A percentile compares a stretch with the other conserved stretches of the same genome.
Evolutionary conservation across 2,797 vertebrate genomes (phyloP).

Genomic region (Xenopus petersii): DNA sequence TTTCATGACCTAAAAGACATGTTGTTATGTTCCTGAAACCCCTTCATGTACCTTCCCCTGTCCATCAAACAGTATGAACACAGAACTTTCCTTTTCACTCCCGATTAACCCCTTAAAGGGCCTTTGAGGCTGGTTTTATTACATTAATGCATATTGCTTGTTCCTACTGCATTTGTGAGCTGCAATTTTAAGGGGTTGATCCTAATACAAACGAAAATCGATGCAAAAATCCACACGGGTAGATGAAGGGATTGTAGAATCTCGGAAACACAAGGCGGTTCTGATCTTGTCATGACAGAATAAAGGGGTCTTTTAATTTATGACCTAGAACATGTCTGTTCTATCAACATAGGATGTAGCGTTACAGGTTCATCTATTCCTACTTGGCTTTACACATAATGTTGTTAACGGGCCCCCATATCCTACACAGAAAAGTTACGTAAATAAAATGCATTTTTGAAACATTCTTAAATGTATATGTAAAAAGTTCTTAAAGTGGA

Average conservation of each 20-base stretch:
- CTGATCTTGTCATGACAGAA: too few relatives aligned
- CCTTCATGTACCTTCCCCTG: not conserved
- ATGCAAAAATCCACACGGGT: slow-evolving; percentile 76
- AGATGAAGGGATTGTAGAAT: slow-evolving; percentile 15
- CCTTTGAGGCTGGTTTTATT: not conserved
- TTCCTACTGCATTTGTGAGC: slow-evolving; percentile 24
- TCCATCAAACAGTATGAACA: slow-evolving; percentile 72
- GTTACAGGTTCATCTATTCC: too few relatives aligned
- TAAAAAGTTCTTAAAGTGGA: too few relatives aligned
- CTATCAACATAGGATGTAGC: too few relatives aligned
- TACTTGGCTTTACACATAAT: too few relatives aligned
- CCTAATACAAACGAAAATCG: slow-evolving; percentile 65
- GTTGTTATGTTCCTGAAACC: slow-evolving; percentile 47
- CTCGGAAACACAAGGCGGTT: not conserved
- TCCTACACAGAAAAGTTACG: too few relatives aligned
- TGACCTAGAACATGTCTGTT: too few relatives aligned
- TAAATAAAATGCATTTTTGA: too few relatives aligned
- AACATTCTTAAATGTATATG: too few relatives aligned
- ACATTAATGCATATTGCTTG: not conserved
- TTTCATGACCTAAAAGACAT: slow-evolving; percentile 50
- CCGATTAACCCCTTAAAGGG: slow-evolving; percentile 74
- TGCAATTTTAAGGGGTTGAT: slow-evolving; percentile 75
- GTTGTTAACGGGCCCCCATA: too few relatives aligned
- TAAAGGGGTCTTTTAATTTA: too few relatives aligned
- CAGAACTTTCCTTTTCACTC: slow-evolving; percentile 70